Base-by-base conservation (phyloP, 2,888 invertebrate species). In the Eumacrocentrus americanus region DNA sequence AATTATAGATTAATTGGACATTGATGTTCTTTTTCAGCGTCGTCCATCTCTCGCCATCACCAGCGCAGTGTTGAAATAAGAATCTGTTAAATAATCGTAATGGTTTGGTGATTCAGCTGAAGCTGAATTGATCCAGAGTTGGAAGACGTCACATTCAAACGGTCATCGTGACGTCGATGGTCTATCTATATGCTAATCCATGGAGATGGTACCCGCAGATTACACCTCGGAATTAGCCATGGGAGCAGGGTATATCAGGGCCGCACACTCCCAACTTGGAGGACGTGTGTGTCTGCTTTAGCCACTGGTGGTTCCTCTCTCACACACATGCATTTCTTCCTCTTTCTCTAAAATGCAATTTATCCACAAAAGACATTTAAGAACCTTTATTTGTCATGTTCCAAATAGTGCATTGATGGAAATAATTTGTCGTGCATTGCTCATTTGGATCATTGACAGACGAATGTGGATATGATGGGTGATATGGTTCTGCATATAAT, bases 151-250 rank as follows among this genome's bases (percentile, higher is more conserved):
- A 65, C 70, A 71, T 67, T 66, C 71, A 72, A 75, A 75, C 66
- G 72, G 74, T 74, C 73, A 72, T 68, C 70, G 67, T 67, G 61
- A 54, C 67, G 70, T 68, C 69, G 72, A 60, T 60, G 50, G 55
- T 60, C 60, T 60, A 80, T 80, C 79, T 80, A 80, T 80, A 80
- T 80, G 80, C 80, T 80, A 80, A 80, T 80, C 80, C 78, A 76
- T 76, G 74, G 80, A 79, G 80, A 80, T 80, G 79, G 78, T 79
- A 78, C 76, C 77, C 76, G 73, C 75, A 80, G 80, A 80, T 80
- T 80, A 80, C 79, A 78, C 75, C 71, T 69, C 69, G 76, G 80
- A 80, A 80, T 80, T 80, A 80, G 79, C 76, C 70, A 73, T 72
- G 74, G 70, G 76, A 72, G 70, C 68, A 67, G 67, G 68, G 70